Conservation (phyloP, 2,113 vertebrate species). For the Ranitomeya imitator region DNA sequence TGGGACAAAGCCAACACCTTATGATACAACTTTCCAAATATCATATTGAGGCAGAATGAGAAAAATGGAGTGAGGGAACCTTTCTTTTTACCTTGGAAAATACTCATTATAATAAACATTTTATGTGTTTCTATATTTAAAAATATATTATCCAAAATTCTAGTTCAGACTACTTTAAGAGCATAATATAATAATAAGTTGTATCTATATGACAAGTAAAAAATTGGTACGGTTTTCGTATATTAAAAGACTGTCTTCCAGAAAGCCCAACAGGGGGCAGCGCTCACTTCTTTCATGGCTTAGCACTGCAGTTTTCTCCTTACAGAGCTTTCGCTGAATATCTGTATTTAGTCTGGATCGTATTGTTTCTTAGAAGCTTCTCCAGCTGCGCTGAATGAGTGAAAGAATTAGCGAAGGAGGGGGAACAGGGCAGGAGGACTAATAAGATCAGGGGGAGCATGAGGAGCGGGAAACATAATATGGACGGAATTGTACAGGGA, state of each 20-base stretch:
- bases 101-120: no score
- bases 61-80: background rate
- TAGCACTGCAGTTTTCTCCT: background rate
- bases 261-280: constrained; percentile 42
- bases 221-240: background rate
- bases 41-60: background rate
- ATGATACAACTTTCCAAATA: no score
- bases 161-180: background rate
- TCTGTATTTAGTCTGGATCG: constrained; percentile 15
- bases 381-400: constrained; percentile 46
- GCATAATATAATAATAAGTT: background rate
- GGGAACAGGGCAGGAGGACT: constrained; percentile 4
- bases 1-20: no score
- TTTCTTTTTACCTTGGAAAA: no score
- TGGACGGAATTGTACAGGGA: constrained; percentile 21
- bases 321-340: constrained; percentile 6
- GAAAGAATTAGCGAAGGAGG: constrained; percentile 36
- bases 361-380: constrained; percentile 29
- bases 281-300: background rate
- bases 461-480: constrained; percentile 38
- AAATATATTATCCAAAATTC: background rate
- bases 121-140: no score
- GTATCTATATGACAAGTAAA: background rate
- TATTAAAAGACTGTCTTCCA: background rate
- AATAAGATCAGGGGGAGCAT: constrained; percentile 18